Evolutionary conservation across 1,140 invertebrate genomes (phyloP), one percentile per base, ranked within the genome.

Genomic region (Scaptomyza graminum): DNA sequence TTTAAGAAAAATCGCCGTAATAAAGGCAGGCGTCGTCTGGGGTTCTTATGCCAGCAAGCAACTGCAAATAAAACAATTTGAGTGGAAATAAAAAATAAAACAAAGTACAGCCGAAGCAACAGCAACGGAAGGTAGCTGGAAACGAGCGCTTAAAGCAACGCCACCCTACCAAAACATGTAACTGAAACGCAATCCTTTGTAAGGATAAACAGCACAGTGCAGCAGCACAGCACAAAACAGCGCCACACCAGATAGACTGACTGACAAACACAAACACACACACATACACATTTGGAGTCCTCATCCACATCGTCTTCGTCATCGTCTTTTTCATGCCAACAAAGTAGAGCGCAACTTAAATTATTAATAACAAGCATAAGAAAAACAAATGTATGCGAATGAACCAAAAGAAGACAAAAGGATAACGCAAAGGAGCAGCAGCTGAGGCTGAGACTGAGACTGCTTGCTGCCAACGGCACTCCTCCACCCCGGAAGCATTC

Each of bases 1-100:
- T 79, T 76, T 76, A 88, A 88, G 83, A 88, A 88, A 88, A 88
- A 88, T 88, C 83, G 74, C 84, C 62, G 76, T 88, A 88, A 88
- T 88, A 88, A 88, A 88, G 82, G 79, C 75, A 34, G 31, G 31
- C 60, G 77, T 64, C 65, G 78, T 78, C 70, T 82, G 62, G 72
- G 66, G 55, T 15, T 57, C 60, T 57, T 34, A 18, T 13, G 28
- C 4, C 28, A 31, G 28, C 28, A 31, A 31, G 28, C 28, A 43
- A 57, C 63, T 64, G 69, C 84, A 79, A 89, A 88, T 88, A 88
- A 88, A 87, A 87, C 83, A 87, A 88, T 87, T 87, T 87, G 79
- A 87, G 83, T 87, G 83, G 79, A 88, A 87, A 88, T 87, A 87
- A 83, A 87, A 83, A 88, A 79, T 75, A 90, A 90, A 85, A 74